These are phyloP conservation scores for Aphodius granarius DNA, from an alignment of 2,888 invertebrate genomes.

Conservation along the genomic window DNA sequence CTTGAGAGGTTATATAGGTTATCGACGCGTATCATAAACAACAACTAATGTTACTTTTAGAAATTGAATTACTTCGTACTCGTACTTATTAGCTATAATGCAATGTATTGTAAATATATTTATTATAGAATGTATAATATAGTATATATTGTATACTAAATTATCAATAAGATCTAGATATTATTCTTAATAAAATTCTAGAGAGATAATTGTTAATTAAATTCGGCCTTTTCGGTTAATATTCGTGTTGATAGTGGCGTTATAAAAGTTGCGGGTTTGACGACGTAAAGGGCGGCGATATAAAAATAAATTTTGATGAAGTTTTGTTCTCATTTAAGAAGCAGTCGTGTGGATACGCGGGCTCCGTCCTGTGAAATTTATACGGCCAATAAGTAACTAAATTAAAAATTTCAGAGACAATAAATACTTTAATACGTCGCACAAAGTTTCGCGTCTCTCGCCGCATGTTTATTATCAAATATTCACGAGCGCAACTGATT, in stretches of 20 bases:
- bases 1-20: too few relatives aligned
- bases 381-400: constrained; percentile 9
- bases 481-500: constrained; percentile 8
- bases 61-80: too few relatives aligned
- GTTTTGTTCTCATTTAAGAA: background rate
- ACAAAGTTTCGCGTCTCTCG: background rate
- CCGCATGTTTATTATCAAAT: constrained; percentile 5
- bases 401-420: constrained; percentile 10
- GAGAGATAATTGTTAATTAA: background rate
- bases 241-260: background rate
- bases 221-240: background rate
- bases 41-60: too few relatives aligned
- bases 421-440: constrained; percentile 9
- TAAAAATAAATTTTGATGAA: constrained; percentile 8
- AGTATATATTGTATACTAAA: too few relatives aligned
- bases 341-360: background rate
- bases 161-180: too few relatives aligned
- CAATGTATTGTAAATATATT: too few relatives aligned
- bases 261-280: background rate
- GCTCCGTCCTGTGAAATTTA: constrained; percentile 9
- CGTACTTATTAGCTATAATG: too few relatives aligned
- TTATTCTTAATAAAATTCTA: background rate
- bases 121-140: too few relatives aligned
- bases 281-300: background rate
- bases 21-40: too few relatives aligned